Evolutionary conservation across 2,797 vertebrate species (phyloP).

Genomic region (Chelon labrosus): DNA sequence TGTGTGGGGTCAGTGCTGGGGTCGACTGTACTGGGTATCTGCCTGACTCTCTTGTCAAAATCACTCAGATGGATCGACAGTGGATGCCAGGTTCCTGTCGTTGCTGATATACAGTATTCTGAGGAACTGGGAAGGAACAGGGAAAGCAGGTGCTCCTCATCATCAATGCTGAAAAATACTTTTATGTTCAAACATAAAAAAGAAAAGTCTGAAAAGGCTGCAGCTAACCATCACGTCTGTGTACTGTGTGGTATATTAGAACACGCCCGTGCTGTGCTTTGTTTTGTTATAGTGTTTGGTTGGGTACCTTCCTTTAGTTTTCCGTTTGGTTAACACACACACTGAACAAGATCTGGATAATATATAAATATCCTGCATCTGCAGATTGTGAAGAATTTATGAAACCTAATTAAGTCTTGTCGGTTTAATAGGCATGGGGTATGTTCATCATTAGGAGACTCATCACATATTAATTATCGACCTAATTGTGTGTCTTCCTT

Average conservation of each 20-base stretch:
- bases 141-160: not conserved
- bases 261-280: not conserved
- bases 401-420: slow-evolving; percentile 83
- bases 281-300: not conserved
- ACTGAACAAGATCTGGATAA: slow-evolving; percentile 68
- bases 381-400: slow-evolving; percentile 81
- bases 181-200: not conserved
- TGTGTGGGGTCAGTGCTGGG: slow-evolving; percentile 20
- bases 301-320: slow-evolving; percentile 11
- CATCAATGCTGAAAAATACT: not conserved
- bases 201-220: not conserved
- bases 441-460: slow-evolving; percentile 79
- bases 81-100: slow-evolving; percentile 33
- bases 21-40: slow-evolving; percentile 56
- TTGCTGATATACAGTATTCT: not conserved
- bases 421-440: slow-evolving; percentile 76
- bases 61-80: slow-evolving; percentile 42
- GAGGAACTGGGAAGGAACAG: not conserved
- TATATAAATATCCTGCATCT: slow-evolving; percentile 74
- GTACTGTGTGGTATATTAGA: not conserved
- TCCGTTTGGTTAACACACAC: slow-evolving; percentile 49
- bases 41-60: slow-evolving; percentile 64
- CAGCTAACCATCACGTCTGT: too few species aligned
- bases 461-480: slow-evolving; percentile 83
- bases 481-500: slow-evolving; percentile 80